phyloP scores from a whole-genome alignment of 2,797 vertebrate genomes.

The Phoebastria nigripes region DNA sequence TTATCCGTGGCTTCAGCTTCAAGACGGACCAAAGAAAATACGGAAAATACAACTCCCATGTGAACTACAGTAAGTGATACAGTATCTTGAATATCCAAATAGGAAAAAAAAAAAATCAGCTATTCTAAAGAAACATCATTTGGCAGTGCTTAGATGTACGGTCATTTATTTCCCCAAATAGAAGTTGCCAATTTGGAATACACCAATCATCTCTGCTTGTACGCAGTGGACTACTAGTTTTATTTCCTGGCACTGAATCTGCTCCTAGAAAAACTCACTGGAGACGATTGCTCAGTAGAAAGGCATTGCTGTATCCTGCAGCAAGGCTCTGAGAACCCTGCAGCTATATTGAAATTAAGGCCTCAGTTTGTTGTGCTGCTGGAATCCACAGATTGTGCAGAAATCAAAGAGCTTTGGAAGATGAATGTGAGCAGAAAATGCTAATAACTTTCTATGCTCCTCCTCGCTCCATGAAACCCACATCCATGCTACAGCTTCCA shows the following conservation, averaged over 20 bases:
- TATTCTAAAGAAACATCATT: neutral
- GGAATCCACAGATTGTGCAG: neutral
- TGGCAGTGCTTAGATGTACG: accelerated
- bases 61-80: neutral
- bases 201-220: neutral
- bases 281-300: neutral
- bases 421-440: neutral
- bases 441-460: neutral
- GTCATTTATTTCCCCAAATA: neutral
- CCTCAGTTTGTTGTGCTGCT: neutral
- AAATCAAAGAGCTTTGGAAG: neutral
- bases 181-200: neutral
- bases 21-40: neutral
- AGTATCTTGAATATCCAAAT: neutral
- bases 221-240: neutral
- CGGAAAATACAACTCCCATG: accelerated
- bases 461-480: neutral
- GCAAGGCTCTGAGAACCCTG: neutral
- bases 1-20: neutral
- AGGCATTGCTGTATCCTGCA: neutral
- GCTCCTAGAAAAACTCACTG: neutral
- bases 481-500: neutral
- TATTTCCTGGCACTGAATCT: neutral
- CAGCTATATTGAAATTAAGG: neutral
- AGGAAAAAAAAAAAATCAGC: neutral